These are phyloP conservation scores for Dichetophora obliterata DNA, from an alignment of 2,888 invertebrate genomes.

Conservation along the genomic window DNA sequence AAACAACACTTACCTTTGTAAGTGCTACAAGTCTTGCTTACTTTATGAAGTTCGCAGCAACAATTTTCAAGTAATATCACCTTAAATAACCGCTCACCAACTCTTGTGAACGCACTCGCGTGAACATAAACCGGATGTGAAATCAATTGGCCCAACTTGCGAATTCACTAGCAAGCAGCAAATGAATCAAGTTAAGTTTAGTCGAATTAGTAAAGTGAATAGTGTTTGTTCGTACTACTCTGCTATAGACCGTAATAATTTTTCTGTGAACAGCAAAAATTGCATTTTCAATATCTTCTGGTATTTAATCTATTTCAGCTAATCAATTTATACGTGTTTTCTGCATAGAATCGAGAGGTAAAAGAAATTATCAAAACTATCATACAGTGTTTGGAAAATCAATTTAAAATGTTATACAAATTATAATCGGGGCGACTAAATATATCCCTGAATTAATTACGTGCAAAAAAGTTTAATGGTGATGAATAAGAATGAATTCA, in stretches of 20 bases:
- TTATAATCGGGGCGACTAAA: slow-evolving; percentile 2
- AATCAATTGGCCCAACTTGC: no score
- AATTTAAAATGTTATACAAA: slow-evolving; percentile 18
- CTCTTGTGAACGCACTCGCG: background rate
- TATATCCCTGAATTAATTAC: slow-evolving; percentile 31
- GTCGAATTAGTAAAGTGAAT: slow-evolving; percentile 25
- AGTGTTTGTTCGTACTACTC: slow-evolving; percentile 1
- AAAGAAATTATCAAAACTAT: slow-evolving; percentile 4
- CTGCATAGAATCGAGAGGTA: slow-evolving; percentile 27
- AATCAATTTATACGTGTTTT: background rate
- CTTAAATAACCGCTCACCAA: no score
- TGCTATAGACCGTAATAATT: slow-evolving; percentile 5
- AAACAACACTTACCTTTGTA: no score
- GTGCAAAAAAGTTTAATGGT: slow-evolving; percentile 25
- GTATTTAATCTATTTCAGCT: background rate
- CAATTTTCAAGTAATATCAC: background rate
- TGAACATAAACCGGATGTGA: no score
- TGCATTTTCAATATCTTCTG: slow-evolving; percentile 1
- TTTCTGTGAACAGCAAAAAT: slow-evolving; percentile 15
- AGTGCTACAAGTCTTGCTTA: no score
- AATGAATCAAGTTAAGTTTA: background rate
- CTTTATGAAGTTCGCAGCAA: no score
- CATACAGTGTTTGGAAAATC: background rate
- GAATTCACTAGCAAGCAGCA: background rate
- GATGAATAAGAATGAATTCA: slow-evolving; percentile 18